Percentiles rank a stretch among this genome's conserved stretches.
Conservation (phyloP, 1,140 invertebrate species). For the Papilio polyxenes region DNA sequence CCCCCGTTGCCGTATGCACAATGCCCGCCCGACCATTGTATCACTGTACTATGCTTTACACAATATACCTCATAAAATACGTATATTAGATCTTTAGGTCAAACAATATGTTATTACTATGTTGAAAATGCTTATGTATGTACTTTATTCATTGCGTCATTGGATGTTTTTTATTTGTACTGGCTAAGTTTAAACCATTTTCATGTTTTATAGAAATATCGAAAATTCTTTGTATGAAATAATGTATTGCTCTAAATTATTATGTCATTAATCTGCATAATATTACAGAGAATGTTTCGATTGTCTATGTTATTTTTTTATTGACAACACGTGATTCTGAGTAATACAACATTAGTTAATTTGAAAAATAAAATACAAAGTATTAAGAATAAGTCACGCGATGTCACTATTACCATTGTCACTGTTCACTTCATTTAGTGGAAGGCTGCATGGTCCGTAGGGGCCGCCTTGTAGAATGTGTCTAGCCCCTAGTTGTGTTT, state of each 20-base stretch:
- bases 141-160: not conserved
- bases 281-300: not conserved
- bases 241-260: not conserved
- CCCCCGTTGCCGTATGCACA: constrained; percentile 55
- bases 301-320: constrained; percentile 14
- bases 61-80: not conserved
- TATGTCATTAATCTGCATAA: not conserved
- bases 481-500: constrained; percentile 83
- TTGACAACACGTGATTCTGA: constrained; percentile 8
- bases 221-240: not conserved
- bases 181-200: constrained; percentile 5
- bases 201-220: constrained; percentile 11
- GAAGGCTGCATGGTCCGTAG: constrained; percentile 69
- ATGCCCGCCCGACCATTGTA: constrained; percentile 30
- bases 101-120: not conserved
- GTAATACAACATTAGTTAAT: not conserved
- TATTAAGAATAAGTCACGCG: not conserved
- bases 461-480: constrained; percentile 75
- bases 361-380: not conserved
- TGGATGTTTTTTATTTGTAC: not conserved
- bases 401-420: constrained; percentile 41
- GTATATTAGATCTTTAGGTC: not conserved
- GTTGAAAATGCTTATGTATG: not conserved
- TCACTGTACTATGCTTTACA: constrained; percentile 14
- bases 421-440: constrained; percentile 58